These are phyloP conservation scores for Archivesica marissinica DNA, from an alignment of 1,140 invertebrate genomes.

Conservation along the genomic window DNA sequence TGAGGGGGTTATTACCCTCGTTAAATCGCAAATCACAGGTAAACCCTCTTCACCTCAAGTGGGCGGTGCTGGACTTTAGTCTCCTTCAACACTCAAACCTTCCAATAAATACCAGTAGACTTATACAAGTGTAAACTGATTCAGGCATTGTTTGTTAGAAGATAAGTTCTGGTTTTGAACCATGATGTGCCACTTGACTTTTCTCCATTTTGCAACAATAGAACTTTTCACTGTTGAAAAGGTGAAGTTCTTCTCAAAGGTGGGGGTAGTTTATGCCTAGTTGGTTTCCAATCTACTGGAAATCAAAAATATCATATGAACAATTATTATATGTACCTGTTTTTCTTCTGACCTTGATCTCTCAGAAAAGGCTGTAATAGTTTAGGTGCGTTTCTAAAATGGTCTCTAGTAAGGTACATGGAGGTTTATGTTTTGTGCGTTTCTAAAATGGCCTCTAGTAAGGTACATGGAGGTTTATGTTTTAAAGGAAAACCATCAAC, in stretches of 20 bases:
- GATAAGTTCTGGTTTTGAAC: not conserved
- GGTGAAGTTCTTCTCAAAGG: not conserved
- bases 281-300: conserved; percentile 33
- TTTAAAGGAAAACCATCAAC: too few relatives aligned
- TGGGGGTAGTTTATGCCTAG: not conserved
- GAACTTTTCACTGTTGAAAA: not conserved
- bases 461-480: too few relatives aligned
- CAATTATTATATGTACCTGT: conserved; percentile 6
- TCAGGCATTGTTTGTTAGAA: not conserved
- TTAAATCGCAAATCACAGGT: conserved; percentile 29
- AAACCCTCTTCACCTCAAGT: conserved; percentile 10
- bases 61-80: conserved; percentile 9
- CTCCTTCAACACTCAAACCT: not conserved
- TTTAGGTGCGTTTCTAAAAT: too few relatives aligned
- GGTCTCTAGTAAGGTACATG: too few relatives aligned
- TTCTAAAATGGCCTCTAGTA: too few relatives aligned
- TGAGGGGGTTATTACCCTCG: conserved; percentile 30
- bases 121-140: not conserved
- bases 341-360: not conserved
- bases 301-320: conserved; percentile 14
- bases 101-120: conserved; percentile 16
- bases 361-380: too few relatives aligned
- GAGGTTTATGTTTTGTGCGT: too few relatives aligned
- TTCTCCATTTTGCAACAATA: not conserved
- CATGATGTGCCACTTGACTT: not conserved